These are phyloP conservation scores for Neostethus bicornis DNA, from an alignment of 2,797 vertebrate species.

Conservation along the genomic window DNA sequence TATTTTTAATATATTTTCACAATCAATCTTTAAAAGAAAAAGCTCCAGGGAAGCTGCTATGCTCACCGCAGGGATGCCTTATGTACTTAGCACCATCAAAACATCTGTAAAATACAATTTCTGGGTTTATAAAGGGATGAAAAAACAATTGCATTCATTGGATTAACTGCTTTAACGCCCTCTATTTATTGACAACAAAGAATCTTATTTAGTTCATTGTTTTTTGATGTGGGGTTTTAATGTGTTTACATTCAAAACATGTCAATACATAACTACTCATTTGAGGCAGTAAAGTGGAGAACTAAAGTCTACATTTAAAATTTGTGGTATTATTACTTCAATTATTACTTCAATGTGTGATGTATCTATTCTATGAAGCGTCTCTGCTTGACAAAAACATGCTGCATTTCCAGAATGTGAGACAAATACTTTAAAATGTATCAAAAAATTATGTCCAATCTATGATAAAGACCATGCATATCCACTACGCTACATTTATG, in stretches of 20 bases:
- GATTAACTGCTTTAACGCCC: not conserved
- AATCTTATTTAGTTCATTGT: constrained; percentile 10
- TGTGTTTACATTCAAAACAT: constrained; percentile 6
- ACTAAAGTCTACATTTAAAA: not conserved
- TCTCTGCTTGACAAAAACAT: not conserved
- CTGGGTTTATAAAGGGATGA: not conserved
- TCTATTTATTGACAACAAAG: constrained; percentile 8
- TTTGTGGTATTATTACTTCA: not conserved
- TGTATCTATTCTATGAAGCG: not conserved
- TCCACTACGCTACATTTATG: too few relatives aligned
- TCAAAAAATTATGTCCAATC: too few relatives aligned
- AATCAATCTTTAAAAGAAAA: not conserved
- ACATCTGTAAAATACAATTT: not conserved
- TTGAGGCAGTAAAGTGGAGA: not conserved
- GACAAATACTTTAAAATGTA: too few relatives aligned
- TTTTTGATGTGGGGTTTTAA: not conserved
- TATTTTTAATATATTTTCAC: not conserved
- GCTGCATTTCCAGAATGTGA: too few relatives aligned
- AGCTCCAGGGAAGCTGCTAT: not conserved
- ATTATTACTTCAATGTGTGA: not conserved
- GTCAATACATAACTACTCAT: not conserved
- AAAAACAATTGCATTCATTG: not conserved
- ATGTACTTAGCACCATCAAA: not conserved
- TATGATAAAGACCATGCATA: too few relatives aligned
- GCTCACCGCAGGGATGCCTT: not conserved